Evolutionary conservation across 2,113 vertebrate genomes (phyloP), one percentile per base, ranked within the genome.

Genomic region (Elanus axillaris): DNA sequence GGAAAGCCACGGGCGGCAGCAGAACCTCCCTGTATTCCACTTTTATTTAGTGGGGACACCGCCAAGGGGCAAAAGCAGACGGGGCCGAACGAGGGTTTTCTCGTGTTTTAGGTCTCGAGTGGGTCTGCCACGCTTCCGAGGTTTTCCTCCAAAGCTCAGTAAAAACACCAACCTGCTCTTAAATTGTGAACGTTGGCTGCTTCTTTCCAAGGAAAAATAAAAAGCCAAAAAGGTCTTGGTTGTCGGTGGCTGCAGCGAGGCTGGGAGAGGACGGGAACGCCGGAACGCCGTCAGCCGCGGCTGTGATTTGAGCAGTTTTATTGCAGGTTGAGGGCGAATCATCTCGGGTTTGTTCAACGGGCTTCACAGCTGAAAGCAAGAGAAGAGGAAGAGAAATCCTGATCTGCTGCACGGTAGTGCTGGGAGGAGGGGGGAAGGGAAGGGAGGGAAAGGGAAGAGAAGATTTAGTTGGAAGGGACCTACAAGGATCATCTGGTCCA

Each of bases 1-100:
- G 78, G 34, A n/a, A 34, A 36, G 53, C 7, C 34, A 31, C 63
- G 2, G 75, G 42, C 58, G 58, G 40, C 88, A 9, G 40, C 1
- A 34, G 4, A 1, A 1, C 23, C 1, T 19, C 14, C 0, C 0
- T 2, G 6, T 1, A 0, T 1, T 29, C 7, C 43, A n/a, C 50
- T 40, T 7, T 16, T 3, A 2, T 3, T 18, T 2, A 38, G 12
- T 1, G 16, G 3, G 19, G 74, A 34, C 68, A 21, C 7, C 42
- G 3, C 59, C 38, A 1, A 1, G 9, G 14, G 32, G 25, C 8
- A 20, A 43, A 43, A 25, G 50, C 25, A 52, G 13, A 43, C 15
- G 7, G n/a, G 23, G 22, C 8, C 2, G 9, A 22, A 36, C 10
- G 5, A 1, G 25, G 22, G 32, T 6, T 43, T 27, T 32, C 31